These are phyloP conservation scores for Biston stratarius DNA, from an alignment of 2,888 invertebrate species.

Conservation along the genomic window DNA sequence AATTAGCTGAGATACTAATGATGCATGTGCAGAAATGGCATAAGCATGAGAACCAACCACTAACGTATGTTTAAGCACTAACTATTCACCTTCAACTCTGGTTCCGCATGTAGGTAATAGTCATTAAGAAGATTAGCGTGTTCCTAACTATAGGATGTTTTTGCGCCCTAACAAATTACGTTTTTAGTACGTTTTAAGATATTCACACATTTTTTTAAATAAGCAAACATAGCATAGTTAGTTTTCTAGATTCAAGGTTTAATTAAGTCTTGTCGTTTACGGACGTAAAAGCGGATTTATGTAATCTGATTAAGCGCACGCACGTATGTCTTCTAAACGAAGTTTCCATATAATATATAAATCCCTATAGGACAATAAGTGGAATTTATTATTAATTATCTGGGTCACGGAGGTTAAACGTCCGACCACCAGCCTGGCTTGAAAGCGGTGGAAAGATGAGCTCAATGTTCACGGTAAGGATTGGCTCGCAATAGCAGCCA, in stretches of 20 bases:
- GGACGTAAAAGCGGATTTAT: slow-evolving; percentile 5
- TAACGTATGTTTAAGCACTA: slow-evolving; percentile 1
- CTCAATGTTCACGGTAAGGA: too few relatives aligned
- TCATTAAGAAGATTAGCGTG: slow-evolving; percentile 12
- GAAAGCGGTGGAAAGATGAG: too few relatives aligned
- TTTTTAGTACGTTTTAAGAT: not conserved
- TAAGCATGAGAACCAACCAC: not conserved
- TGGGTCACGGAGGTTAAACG: too few relatives aligned
- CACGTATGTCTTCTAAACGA: not conserved
- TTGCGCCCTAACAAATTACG: slow-evolving; percentile 7
- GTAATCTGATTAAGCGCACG: not conserved
- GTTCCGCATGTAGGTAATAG: slow-evolving; percentile 10
- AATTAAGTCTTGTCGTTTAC: not conserved
- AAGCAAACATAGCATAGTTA: not conserved
- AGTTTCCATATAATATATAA: not conserved
- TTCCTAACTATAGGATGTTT: not conserved
- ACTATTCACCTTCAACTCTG: not conserved
- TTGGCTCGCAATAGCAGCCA: too few relatives aligned
- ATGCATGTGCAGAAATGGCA: not conserved
- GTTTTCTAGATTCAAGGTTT: not conserved
- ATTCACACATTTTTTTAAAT: slow-evolving; percentile 2
- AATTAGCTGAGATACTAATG: too few relatives aligned
- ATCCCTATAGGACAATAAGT: too few relatives aligned
- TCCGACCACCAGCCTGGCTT: too few relatives aligned
- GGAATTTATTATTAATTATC: too few relatives aligned